Percentiles rank a stretch among this genome's conserved stretches.
Evolutionary conservation across 2,888 invertebrate species (phyloP).

Genomic region (Pomacea canaliculata): DNA sequence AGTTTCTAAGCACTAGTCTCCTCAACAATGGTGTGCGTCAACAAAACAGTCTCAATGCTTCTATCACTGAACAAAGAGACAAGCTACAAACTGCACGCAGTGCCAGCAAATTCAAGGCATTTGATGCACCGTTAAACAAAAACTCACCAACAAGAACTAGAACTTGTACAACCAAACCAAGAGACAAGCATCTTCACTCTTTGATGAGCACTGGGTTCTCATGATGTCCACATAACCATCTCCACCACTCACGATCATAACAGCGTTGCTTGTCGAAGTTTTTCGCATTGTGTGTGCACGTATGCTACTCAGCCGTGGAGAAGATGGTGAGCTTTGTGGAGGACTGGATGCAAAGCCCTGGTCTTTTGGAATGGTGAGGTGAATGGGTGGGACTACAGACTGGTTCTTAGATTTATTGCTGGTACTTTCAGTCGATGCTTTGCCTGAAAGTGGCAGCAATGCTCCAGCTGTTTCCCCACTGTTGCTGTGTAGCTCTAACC

Average conservation of each 20-base stretch:
- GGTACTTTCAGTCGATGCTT: background rate
- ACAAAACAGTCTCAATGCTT: no score
- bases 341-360: background rate
- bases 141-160: slow-evolving; percentile 16
- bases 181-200: slow-evolving; percentile 52
- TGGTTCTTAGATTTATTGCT: background rate
- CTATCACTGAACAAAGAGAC: no score
- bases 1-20: no score
- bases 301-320: slow-evolving; percentile 16
- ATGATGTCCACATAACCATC: slow-evolving; percentile 65
- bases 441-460: background rate
- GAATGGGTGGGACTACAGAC: background rate
- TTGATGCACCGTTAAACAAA: no score
- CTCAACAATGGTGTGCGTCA: no score
- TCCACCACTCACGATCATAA: slow-evolving; percentile 63
- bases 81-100: no score
- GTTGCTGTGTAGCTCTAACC: background rate
- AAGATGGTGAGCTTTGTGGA: background rate
- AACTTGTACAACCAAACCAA: slow-evolving; percentile 60
- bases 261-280: slow-evolving; percentile 46
- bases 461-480: background rate
- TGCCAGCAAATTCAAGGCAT: no score
- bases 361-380: background rate
- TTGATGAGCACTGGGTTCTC: slow-evolving; percentile 34
- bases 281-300: slow-evolving; percentile 17